Evolutionary conservation across 1,140 invertebrate genomes (phyloP).

Genomic region (Drosophila nannoptera): DNA sequence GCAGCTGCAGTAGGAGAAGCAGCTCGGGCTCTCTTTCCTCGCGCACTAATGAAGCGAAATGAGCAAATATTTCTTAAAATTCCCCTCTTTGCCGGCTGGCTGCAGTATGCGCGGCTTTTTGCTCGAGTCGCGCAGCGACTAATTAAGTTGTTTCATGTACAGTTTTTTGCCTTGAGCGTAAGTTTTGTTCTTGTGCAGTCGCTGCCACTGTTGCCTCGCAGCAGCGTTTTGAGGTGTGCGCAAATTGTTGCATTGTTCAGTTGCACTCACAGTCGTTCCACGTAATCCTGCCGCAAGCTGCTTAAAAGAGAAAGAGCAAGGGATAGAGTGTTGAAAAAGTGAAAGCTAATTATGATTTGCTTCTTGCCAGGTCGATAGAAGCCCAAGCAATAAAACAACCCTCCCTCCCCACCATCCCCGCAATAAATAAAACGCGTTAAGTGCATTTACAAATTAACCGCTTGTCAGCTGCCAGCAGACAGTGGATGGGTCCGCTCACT

Average conservation of each 20-base stretch:
- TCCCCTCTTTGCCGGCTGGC: slow-evolving; percentile 11
- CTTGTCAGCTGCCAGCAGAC: slow-evolving; percentile 2
- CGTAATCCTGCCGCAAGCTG: slow-evolving; percentile 39
- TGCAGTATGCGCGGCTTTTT: slow-evolving; percentile 26
- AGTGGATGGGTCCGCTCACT: not conserved
- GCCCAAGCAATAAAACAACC: not conserved
- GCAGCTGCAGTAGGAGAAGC: slow-evolving; percentile 34
- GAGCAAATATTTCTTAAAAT: slow-evolving; percentile 63
- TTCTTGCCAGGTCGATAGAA: slow-evolving; percentile 1
- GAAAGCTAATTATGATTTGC: slow-evolving; percentile 51
- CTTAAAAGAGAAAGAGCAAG: slow-evolving; percentile 10
- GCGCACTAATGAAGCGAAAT: slow-evolving; percentile 55
- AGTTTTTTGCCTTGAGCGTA: slow-evolving; percentile 66
- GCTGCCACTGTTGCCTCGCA: slow-evolving; percentile 36
- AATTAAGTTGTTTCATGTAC: slow-evolving; percentile 78
- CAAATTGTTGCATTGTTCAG: slow-evolving; percentile 69
- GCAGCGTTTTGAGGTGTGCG: slow-evolving; percentile 58
- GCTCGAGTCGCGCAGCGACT: slow-evolving; percentile 56
- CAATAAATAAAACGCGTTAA: slow-evolving; percentile 29
- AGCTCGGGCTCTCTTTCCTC: slow-evolving; percentile 18
- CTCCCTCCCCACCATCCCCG: not conserved
- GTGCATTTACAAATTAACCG: slow-evolving; percentile 39
- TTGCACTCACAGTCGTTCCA: slow-evolving; percentile 19
- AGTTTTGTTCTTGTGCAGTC: slow-evolving; percentile 53
- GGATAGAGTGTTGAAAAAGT: slow-evolving; percentile 17